Evolutionary conservation across 2,888 invertebrate genomes (phyloP).

Genomic region (Thereva unica): DNA sequence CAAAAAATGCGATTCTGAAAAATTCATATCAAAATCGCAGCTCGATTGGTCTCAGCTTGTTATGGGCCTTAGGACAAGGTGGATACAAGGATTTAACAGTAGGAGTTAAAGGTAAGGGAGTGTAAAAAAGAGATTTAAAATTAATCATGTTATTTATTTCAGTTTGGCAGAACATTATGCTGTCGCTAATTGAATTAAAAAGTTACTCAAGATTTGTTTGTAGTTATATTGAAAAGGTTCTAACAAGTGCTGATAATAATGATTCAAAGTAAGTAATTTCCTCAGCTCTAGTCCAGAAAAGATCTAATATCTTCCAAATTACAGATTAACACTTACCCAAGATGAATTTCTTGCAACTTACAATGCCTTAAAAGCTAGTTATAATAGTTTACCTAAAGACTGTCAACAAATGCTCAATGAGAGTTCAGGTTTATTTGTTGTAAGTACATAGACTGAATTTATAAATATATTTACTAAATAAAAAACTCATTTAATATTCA

Average conservation of each 20-base stretch:
- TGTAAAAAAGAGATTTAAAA: background rate
- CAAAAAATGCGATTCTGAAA: slow-evolving; percentile 66
- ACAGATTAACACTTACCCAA: slow-evolving; percentile 45
- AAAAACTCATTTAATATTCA: background rate
- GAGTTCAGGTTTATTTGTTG: slow-evolving; percentile 50
- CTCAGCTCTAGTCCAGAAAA: background rate
- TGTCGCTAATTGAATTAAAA: slow-evolving; percentile 72
- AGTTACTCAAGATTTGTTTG: slow-evolving; percentile 69
- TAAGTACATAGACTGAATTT: no score
- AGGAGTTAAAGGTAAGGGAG: slow-evolving; percentile 67
- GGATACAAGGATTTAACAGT: slow-evolving; percentile 67
- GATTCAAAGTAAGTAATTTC: slow-evolving; percentile 10
- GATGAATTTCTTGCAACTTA: slow-evolving; percentile 52
- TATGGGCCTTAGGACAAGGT: slow-evolving; percentile 79
- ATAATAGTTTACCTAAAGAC: slow-evolving; percentile 50
- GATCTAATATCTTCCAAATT: slow-evolving; percentile 19
- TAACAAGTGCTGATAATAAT: slow-evolving; percentile 43
- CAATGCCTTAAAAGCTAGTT: slow-evolving; percentile 46
- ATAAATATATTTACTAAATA: no score
- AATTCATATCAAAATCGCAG: slow-evolving; percentile 79
- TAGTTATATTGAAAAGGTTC: slow-evolving; percentile 61
- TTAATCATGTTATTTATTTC: slow-evolving; percentile 47
- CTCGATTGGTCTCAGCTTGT: slow-evolving; percentile 70
- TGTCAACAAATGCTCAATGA: slow-evolving; percentile 49
- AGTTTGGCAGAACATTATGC: slow-evolving; percentile 78